A percentile compares a stretch with the other conserved stretches of the same genome.
Conservation (phyloP, 2,888 invertebrate species). For the Cataglyphis albicans region DNA sequence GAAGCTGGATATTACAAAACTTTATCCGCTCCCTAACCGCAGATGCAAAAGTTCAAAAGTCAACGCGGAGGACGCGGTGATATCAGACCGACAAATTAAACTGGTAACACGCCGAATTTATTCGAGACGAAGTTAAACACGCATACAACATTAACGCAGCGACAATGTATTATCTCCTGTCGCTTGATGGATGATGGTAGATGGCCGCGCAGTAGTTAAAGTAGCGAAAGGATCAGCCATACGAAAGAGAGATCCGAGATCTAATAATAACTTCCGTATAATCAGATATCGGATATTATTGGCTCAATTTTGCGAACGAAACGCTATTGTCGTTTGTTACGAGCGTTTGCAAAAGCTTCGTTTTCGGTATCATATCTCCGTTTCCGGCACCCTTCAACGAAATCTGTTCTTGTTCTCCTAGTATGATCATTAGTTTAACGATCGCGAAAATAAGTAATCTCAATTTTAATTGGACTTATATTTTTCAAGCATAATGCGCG, state of each 20-base stretch:
- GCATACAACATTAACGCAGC: conserved; percentile 42
- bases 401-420: conserved; percentile 11
- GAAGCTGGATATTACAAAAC: conserved; percentile 47
- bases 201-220: conserved; percentile 39
- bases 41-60: conserved; percentile 53
- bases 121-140: conserved; percentile 53
- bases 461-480: conserved; percentile 49
- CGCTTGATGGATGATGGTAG: conserved; percentile 50
- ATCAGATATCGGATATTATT: conserved; percentile 22
- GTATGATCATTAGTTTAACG: conserved; percentile 41
- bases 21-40: conserved; percentile 45
- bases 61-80: conserved; percentile 44
- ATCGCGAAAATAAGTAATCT: conserved; percentile 37
- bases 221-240: conserved; percentile 13
- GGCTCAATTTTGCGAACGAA: conserved; percentile 3
- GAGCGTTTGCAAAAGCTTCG: background rate
- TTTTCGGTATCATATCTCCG: background rate
- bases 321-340: background rate
- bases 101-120: conserved; percentile 40
- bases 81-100: conserved; percentile 53
- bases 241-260: background rate
- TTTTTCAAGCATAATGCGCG: conserved; percentile 30
- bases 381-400: background rate
- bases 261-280: conserved; percentile 21
- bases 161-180: conserved; percentile 38